Base-by-base conservation (phyloP, 2,888 invertebrate species). In the Cryptosula pallasiana region DNA sequence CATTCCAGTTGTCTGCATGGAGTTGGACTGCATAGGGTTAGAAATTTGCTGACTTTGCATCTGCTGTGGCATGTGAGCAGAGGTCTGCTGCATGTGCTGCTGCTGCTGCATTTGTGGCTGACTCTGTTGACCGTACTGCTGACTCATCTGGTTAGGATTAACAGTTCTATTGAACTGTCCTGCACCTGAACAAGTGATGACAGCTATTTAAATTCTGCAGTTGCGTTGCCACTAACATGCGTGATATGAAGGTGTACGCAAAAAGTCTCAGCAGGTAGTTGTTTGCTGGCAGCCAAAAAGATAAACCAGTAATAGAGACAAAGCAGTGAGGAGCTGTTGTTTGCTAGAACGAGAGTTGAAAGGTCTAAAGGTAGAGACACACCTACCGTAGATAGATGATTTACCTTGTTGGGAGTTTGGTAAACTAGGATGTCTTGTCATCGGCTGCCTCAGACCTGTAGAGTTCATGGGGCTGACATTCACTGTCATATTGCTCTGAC, bases 41-140 rank as follows among this genome's bases (percentile, higher is more conserved):
- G 45, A 45, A 20, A 45, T 45, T 45, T 45, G 45, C 45, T 45
- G 45, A 20, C 20, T 45, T 13, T 5, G 45, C 5, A 20, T 9
- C 25, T 57, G 57, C 57, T 57, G 57, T 25, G 5, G 57, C 57
- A 57, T 57, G 25, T 16, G 57, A 13, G 9, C 45, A 13, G 25
- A 23, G 25, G 29, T 20, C 9, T 63, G 29, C n/a, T 29, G 27
- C 32, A 32, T 2, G 5, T 32, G 63, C 34, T 25, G 63, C 63
- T 63, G 63, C 55, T 55, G 55, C 55, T 55, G 55, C 5, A n/a
- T 13, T 5, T n/a, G 55, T n/a, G 55, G 55, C 3, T 55, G 55
- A 2, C 27, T 3, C 16, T 27, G 63, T 32, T 27, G 32, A 29
- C 5, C 34, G 32, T 32, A 9, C 27, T 29, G 9, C 63, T 63